Evolutionary conservation across 2,113 vertebrate species (phyloP).

Genomic region (Diphyllodes magnificus): DNA sequence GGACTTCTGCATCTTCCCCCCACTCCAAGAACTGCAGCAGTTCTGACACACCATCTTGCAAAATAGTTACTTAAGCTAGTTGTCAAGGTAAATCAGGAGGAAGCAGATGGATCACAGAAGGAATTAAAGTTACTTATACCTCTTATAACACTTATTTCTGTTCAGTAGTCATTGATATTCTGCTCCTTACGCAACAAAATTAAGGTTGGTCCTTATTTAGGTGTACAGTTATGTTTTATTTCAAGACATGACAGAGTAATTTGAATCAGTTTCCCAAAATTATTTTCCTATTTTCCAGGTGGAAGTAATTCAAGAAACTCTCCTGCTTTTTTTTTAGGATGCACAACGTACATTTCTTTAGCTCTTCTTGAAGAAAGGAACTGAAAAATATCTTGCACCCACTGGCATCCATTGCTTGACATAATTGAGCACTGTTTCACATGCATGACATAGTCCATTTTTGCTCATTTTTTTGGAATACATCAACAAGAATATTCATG

Average conservation of each 20-base stretch:
- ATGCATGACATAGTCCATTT: not conserved
- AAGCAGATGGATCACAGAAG: not conserved
- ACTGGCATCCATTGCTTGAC: not conserved
- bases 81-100: not conserved
- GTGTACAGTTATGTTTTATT: not conserved
- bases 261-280: not conserved
- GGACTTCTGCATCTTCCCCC: not conserved
- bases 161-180: not conserved
- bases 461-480: not conserved
- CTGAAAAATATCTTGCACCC: not conserved
- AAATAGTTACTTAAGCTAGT: not conserved
- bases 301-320: not conserved
- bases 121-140: not conserved
- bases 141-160: not conserved
- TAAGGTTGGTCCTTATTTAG: not conserved
- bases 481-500: not conserved
- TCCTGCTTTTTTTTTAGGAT: not conserved
- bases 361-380: not conserved
- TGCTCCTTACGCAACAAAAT: not conserved
- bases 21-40: not conserved
- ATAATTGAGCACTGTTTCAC: not conserved
- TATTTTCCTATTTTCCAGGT: not conserved
- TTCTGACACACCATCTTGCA: not conserved
- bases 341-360: not conserved
- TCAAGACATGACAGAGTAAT: not conserved